Conservation (phyloP, 2,113 vertebrate species). For the Probosciger aterrimus region DNA sequence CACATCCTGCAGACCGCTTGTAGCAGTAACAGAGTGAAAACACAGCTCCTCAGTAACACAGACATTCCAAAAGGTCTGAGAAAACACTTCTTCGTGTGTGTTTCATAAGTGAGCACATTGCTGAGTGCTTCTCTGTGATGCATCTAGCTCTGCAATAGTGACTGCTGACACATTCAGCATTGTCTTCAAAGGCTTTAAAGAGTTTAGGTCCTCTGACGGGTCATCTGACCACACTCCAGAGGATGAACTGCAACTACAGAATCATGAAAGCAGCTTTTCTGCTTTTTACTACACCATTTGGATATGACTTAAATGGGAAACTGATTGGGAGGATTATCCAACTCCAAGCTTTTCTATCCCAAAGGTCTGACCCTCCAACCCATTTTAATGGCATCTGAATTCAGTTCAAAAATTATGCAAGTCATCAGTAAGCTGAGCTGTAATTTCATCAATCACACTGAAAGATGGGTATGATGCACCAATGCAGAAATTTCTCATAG, state of each 20-base stretch:
- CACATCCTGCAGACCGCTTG: not conserved
- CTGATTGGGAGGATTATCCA: not conserved
- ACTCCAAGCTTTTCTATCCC: not conserved
- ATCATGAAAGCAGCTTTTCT: not conserved
- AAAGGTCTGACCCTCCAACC: not conserved
- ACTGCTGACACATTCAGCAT: not conserved
- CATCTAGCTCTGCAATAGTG: not conserved
- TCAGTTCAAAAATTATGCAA: not conserved
- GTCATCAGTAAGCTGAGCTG: not conserved
- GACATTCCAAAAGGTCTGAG: not conserved
- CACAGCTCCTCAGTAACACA: not conserved
- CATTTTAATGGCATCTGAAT: not conserved
- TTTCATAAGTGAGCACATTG: not conserved
- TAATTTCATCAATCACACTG: not conserved
- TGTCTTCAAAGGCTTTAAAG: not conserved
- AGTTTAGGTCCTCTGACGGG: not conserved
- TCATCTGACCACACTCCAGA: not conserved
- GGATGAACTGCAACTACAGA: not conserved
- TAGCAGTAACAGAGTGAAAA: fast-evolving
- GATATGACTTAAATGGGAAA: not conserved
- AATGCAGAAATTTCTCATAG: not conserved
- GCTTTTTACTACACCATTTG: not conserved
- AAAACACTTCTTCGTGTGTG: not conserved
- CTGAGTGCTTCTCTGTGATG: not conserved
- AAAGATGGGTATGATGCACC: not conserved